phyloP scores from a whole-genome alignment of 1,140 invertebrate genomes.

The Drosophila lowei region DNA sequence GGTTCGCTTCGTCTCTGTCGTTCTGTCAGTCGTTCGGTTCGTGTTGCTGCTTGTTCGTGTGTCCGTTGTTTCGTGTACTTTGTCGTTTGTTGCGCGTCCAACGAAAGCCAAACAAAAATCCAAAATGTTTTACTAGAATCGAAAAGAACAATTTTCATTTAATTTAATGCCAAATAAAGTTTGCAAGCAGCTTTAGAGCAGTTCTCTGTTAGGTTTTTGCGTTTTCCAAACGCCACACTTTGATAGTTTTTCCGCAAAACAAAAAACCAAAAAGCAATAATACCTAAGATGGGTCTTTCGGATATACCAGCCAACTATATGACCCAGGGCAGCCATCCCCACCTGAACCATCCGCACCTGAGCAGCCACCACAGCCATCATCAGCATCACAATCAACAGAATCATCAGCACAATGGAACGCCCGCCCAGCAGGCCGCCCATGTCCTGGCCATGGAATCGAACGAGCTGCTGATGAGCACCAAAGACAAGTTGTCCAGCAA shows the following conservation, averaged over 20 bases:
- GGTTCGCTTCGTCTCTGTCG: slow-evolving; percentile 20
- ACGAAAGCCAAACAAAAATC: slow-evolving; percentile 38
- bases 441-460: slow-evolving; percentile 67
- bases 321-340: slow-evolving; percentile 65
- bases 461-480: slow-evolving; percentile 69
- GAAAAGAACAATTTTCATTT: slow-evolving; percentile 19
- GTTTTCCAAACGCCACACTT: slow-evolving; percentile 7
- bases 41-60: slow-evolving; percentile 7
- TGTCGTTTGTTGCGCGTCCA: slow-evolving; percentile 35
- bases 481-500: slow-evolving; percentile 82
- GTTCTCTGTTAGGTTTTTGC: slow-evolving; percentile 25
- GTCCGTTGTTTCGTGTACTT: slow-evolving; percentile 34
- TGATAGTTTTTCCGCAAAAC: background rate
- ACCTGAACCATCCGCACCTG: slow-evolving; percentile 49
- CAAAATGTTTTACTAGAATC: slow-evolving; percentile 47
- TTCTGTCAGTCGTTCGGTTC: slow-evolving; percentile 17
- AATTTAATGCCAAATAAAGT: slow-evolving; percentile 43
- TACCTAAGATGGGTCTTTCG: slow-evolving; percentile 69
- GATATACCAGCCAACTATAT: slow-evolving; percentile 78
- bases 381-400: slow-evolving; percentile 44
- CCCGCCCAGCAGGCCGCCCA: slow-evolving; percentile 68
- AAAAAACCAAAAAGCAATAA: slow-evolving; percentile 16
- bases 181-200: slow-evolving; percentile 23
- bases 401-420: slow-evolving; percentile 43
- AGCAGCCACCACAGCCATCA: slow-evolving; percentile 35